A percentile compares a stretch with the other conserved stretches of the same genome.
Evolutionary conservation across 1,140 invertebrate genomes (phyloP).

Genomic region (Diplogasteroides magnus): DNA sequence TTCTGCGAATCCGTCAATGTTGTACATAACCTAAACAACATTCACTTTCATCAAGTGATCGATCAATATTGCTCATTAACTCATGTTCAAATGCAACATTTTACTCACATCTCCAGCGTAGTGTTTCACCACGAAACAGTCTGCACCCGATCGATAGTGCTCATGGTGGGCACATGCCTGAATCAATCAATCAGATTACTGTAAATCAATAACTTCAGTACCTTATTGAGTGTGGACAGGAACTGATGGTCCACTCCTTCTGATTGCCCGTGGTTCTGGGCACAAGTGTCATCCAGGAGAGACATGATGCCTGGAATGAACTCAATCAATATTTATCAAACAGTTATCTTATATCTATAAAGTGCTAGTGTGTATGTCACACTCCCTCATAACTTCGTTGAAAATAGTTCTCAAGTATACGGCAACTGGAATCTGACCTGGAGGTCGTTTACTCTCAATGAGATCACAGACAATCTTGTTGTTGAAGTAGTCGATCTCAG

Average conservation of each 20-base stretch:
- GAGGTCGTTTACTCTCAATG: slow-evolving; percentile 61
- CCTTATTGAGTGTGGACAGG: slow-evolving; percentile 63
- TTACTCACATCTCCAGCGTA: slow-evolving; percentile 66
- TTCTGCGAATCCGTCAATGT: slow-evolving; percentile 71
- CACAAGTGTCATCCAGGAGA: slow-evolving; percentile 71
- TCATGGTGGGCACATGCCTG: slow-evolving; percentile 58
- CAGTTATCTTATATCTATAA: background rate
- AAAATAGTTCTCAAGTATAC: too few relatives aligned
- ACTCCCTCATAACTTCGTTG: too few relatives aligned
- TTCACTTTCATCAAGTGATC: slow-evolving; percentile 4
- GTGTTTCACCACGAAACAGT: slow-evolving; percentile 69
- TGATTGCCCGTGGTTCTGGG: slow-evolving; percentile 69
- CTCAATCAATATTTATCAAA: slow-evolving; percentile 1
- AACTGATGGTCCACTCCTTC: slow-evolving; percentile 58
- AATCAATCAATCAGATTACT: background rate
- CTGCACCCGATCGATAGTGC: slow-evolving; percentile 64
- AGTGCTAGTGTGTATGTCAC: too few relatives aligned
- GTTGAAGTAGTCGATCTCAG: slow-evolving; percentile 72
- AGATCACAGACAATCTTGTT: slow-evolving; percentile 71
- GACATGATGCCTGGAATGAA: slow-evolving; percentile 64
- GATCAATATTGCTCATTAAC: background rate
- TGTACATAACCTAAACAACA: slow-evolving; percentile 62
- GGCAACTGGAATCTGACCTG: slow-evolving; percentile 56
- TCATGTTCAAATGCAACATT: slow-evolving; percentile 30
- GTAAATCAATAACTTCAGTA: slow-evolving; percentile 47